Evolutionary conservation across 2,888 invertebrate species (phyloP), one percentile per base, ranked within the genome.

Genomic region (Lasioglossum figueresi): DNA sequence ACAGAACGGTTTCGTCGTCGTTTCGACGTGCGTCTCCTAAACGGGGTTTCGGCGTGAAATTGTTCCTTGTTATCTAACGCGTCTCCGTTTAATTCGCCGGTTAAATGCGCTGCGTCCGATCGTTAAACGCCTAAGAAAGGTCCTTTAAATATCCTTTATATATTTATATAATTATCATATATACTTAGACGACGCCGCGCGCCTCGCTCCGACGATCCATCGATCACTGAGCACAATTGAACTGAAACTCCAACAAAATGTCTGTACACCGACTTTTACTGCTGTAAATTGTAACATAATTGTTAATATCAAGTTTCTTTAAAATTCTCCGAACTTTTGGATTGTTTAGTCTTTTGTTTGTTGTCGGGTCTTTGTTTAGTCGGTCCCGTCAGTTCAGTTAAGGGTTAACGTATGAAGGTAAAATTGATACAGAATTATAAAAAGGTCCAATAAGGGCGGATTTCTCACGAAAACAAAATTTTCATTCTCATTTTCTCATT

Each of bases 31-130:
- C 6, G 37, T 19, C 23, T 43, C 45, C 16, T 87, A 89, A 88
- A 84, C 83, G 66, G 66, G 34, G 66, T 66, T 91, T 93, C 91
- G 91, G 92, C 92, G 92, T 88, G 63, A 63, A 90, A 40, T 68
- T 68, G 23, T 68, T 68, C 87, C 79, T 82, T 73, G 80, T 82
- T 82, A 74, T 79, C 81, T 89, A 89, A 90, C 84, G 76, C 85
- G 85, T 70, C 66, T 80, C 71, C 66, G 66, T 66, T 66, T 34
- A 66, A 70, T 71, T 79, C 59, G 45, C 27, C 76, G 52, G 27
- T 75, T 59, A 63, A 80, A 77, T 59, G 59, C 27, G 27, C 85
- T 48, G 71, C 16, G 31, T 45, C 59, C 76, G 80, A 81, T 83
- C 73, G 79, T 78, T 81, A 83, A 77, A 79, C 79, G 82, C 66